Evolutionary conservation across 2,113 vertebrate species (phyloP).

Genomic region (Burhinus oedicnemus): DNA sequence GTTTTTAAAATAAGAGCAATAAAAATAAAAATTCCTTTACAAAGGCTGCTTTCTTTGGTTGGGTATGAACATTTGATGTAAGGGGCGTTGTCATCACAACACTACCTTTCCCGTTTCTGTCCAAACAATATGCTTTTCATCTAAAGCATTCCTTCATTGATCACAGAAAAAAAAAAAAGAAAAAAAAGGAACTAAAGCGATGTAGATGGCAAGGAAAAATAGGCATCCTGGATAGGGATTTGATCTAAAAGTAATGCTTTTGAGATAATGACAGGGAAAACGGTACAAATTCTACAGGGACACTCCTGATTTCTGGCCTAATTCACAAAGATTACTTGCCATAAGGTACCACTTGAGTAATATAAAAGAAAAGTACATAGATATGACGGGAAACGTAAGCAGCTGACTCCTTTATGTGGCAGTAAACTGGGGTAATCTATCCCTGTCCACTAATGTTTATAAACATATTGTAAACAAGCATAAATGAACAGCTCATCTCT

Average conservation of each 20-base stretch:
- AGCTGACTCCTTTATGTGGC: conserved; percentile 40
- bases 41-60: neutral
- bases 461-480: conserved; percentile 79
- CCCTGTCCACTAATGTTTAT: conserved; percentile 76
- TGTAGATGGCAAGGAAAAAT: neutral
- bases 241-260: neutral
- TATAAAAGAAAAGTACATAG: conserved; percentile 22
- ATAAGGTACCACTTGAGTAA: conserved; percentile 50
- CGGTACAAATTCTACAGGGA: neutral
- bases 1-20: neutral
- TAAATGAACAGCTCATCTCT: conserved; percentile 73
- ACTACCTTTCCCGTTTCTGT: neutral
- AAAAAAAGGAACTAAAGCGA: neutral
- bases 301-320: conserved; percentile 2
- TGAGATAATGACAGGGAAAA: neutral
- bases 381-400: conserved; percentile 27
- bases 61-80: neutral
- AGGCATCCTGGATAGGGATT: neutral
- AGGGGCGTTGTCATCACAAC: neutral
- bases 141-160: neutral
- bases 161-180: neutral
- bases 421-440: conserved; percentile 51
- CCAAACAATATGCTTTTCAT: neutral
- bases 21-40: neutral
- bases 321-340: conserved; percentile 34